phyloP scores from a whole-genome alignment of 2,797 vertebrate genomes.

The Knipowitschia caucasica region DNA sequence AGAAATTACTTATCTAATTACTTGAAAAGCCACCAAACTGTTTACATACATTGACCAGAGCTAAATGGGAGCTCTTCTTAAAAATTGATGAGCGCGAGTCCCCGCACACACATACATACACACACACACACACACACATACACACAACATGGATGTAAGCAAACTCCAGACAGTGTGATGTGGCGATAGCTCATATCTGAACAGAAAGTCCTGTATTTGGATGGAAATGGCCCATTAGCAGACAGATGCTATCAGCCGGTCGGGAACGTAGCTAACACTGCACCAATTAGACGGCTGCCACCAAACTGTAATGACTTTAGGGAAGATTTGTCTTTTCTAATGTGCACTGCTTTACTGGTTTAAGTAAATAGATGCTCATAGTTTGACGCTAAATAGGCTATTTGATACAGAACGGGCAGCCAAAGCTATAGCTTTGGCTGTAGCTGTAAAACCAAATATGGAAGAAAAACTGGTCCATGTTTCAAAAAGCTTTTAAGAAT shows the following conservation, averaged over 20 bases:
- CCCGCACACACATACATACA: too few relatives aligned
- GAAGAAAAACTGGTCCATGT: not conserved
- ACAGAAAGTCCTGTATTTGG: slow-evolving; percentile 45
- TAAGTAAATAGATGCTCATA: slow-evolving; percentile 3
- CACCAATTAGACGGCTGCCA: slow-evolving; percentile 46
- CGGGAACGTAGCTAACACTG: slow-evolving; percentile 46
- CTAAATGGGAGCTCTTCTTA: slow-evolving; percentile 45
- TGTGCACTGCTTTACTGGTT: slow-evolving; percentile 14
- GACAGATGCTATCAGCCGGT: slow-evolving; percentile 59
- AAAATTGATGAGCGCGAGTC: slow-evolving; percentile 48
- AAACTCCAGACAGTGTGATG: slow-evolving; percentile 52
- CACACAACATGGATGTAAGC: slow-evolving; percentile 7
- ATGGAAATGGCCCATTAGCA: slow-evolving; percentile 58
- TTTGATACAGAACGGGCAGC: not conserved
- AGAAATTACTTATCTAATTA: too few relatives aligned
- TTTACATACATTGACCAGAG: slow-evolving; percentile 19
- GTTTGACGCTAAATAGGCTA: not conserved
- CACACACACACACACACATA: slow-evolving; percentile 8
- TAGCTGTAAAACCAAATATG: not conserved
- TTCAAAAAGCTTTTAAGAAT: not conserved
- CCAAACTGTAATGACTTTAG: slow-evolving; percentile 34
- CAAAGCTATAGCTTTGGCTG: too few relatives aligned
- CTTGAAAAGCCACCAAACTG: not conserved
- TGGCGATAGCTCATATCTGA: slow-evolving; percentile 54
- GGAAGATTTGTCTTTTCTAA: slow-evolving; percentile 23